Base-by-base conservation (phyloP, 2,797 vertebrate species). In the Todus mexicanus region DNA sequence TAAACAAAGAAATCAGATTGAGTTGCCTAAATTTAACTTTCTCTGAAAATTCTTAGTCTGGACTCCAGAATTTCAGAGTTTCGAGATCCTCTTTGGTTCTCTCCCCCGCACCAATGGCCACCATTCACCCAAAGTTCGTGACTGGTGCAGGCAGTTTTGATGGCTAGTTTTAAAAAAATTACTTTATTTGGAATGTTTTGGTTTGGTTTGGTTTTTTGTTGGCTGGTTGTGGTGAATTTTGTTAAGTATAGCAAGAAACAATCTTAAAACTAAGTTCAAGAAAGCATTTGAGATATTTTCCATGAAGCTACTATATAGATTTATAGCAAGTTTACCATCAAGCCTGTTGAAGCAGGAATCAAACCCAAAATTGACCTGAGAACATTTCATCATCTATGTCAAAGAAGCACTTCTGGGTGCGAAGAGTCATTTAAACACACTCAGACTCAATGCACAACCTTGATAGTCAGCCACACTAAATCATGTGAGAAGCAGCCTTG, bases 141-240 rank as follows among this genome's bases (percentile, higher is more conserved):
- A 65, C 26, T 42, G 8, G 27, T 21, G 6, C 15, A 72, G 64
- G 17, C 18, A 29, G 18, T 54, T 71, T 60, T 26, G n/a, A 4
- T 29, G 8, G 29, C 8, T 27, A 79, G 18, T 57, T 61, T 61
- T 4, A 1, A 10, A 70, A 71, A 60, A 22, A n/a, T n/a, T 33
- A 31, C 5, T 56, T 57, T 47, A 8, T 53, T 35, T 11, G 57
- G 25, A 15, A 18, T 17, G 7, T 29, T 17, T 51, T n/a, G n/a
- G n/a, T n/a, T n/a, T 43, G 17, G 29, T 3, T 2, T 2, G 0
- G 4, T 57, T 63, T 37, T 43, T n/a, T 33, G 4, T 35, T 72
- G 7, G 3, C 20, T 64, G 13, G 11, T 25, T 60, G 8, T 23
- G 4, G 10, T 5, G 3, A 3, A 5, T 15, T 37, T 25, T 12